Percentiles rank a stretch among this genome's conserved stretches.
Conservation (phyloP, 2,888 invertebrate genomes). For the Sycophila texana region DNA sequence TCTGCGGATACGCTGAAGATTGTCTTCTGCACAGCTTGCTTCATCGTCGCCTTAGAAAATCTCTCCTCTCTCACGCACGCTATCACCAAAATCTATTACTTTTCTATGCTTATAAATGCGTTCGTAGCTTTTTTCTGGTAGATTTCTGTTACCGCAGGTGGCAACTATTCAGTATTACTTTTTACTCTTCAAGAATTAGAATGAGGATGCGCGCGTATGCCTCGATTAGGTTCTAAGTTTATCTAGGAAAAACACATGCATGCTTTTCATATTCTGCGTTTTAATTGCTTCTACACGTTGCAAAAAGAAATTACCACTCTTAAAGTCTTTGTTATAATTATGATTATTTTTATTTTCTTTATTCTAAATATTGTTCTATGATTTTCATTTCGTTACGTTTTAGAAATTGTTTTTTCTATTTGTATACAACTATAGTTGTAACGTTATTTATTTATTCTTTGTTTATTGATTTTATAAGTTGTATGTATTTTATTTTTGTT, state of each 20-base stretch:
- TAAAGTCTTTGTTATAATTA: neutral
- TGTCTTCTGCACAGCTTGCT: slow-evolving; percentile 51
- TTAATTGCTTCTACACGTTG: neutral
- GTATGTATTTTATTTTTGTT: slow-evolving; percentile 15
- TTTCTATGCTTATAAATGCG: slow-evolving; percentile 53
- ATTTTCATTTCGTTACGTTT: neutral
- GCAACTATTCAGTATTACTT: slow-evolving; percentile 6
- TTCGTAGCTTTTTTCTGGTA: slow-evolving; percentile 37
- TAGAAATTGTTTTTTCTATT: slow-evolving; percentile 10
- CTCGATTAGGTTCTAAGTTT: neutral
- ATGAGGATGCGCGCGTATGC: neutral
- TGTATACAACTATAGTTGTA: neutral
- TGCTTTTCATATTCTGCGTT: neutral
- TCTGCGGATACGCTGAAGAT: slow-evolving; percentile 56
- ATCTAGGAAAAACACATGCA: neutral
- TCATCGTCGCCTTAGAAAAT: slow-evolving; percentile 37
- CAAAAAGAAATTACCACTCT: slow-evolving; percentile 19
- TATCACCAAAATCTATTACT: slow-evolving; percentile 51
- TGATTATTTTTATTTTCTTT: neutral
- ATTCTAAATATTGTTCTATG: neutral
- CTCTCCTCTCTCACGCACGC: slow-evolving; percentile 37
- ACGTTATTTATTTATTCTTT: neutral
- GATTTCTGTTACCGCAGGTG: neutral
- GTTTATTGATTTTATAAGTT: slow-evolving; percentile 29
- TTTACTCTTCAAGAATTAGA: neutral